phyloP scores from a whole-genome alignment of 2,888 invertebrate genomes.

The Catocala fraxini region DNA sequence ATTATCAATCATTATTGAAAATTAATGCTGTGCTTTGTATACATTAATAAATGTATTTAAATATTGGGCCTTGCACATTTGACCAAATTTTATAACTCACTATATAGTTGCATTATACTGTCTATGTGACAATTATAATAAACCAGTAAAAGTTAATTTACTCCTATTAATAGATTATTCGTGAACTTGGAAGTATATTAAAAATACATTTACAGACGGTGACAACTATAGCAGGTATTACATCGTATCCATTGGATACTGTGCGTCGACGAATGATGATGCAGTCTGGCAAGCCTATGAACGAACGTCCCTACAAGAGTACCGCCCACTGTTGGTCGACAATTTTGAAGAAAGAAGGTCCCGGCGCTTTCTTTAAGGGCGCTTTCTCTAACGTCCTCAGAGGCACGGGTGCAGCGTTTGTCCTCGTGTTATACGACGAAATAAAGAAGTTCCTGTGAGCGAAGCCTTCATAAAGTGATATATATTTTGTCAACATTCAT shows the following conservation, averaged over 20 bases:
- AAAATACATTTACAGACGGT: constrained; percentile 77
- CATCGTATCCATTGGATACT: constrained; percentile 98
- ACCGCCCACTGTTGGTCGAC: constrained; percentile 96
- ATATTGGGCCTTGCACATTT: too few species aligned
- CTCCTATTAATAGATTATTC: too few species aligned
- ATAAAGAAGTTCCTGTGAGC: constrained; percentile 90
- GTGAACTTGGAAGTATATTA: too few species aligned
- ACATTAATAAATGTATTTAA: too few species aligned
- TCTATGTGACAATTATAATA: too few species aligned
- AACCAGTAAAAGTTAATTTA: too few species aligned
- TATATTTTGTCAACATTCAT: too few species aligned
- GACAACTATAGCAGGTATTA: constrained; percentile 93
- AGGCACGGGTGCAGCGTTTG: constrained; percentile 97
- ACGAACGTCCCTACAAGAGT: constrained; percentile 94
- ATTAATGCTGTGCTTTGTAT: too few species aligned
- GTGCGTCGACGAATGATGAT: constrained; percentile 99
- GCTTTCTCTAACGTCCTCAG: constrained; percentile 97
- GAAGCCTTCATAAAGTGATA: background rate
- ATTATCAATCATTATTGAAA: too few species aligned
- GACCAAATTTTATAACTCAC: too few species aligned
- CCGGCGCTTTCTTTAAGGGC: constrained; percentile 97
- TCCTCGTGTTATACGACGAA: constrained; percentile 96
- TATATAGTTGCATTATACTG: too few species aligned
- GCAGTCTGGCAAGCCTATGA: constrained; percentile 95
- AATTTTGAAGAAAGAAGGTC: constrained; percentile 93